Conservation (phyloP, 1,140 invertebrate genomes). For the Varroa destructor region DNA sequence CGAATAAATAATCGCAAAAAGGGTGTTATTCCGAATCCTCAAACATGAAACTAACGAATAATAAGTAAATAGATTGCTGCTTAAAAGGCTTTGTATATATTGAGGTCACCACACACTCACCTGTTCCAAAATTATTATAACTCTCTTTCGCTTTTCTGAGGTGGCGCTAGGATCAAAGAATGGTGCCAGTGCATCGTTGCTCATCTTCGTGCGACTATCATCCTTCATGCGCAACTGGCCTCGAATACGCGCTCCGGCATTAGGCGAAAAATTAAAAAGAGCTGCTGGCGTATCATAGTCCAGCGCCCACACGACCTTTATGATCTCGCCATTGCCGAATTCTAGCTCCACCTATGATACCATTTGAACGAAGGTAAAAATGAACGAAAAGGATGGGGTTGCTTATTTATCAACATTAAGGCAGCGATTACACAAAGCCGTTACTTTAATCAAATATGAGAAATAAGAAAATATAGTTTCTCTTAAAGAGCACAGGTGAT, state of each 20-base stretch:
- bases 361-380: no score
- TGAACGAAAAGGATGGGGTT: background rate
- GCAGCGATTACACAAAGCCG: background rate
- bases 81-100: no score
- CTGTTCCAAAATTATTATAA: slow-evolving; percentile 1
- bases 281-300: background rate
- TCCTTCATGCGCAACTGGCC: background rate
- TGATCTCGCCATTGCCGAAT: slow-evolving; percentile 7
- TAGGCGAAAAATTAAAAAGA: slow-evolving; percentile 3
- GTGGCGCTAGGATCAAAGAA: slow-evolving; percentile 7
- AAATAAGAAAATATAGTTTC: background rate
- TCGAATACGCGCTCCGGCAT: slow-evolving; percentile 15
- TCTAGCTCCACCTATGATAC: background rate
- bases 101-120: background rate
- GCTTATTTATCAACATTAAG: background rate
- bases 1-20: no score
- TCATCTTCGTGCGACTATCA: background rate
- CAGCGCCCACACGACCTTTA: slow-evolving; percentile 11
- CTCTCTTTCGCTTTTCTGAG: background rate
- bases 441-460: background rate
- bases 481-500: background rate
- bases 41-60: no score
- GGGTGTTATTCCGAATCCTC: no score
- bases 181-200: background rate
- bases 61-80: no score